Evolutionary conservation across 2,113 vertebrate species (phyloP).

Genomic region (Heptranchias perlo): DNA sequence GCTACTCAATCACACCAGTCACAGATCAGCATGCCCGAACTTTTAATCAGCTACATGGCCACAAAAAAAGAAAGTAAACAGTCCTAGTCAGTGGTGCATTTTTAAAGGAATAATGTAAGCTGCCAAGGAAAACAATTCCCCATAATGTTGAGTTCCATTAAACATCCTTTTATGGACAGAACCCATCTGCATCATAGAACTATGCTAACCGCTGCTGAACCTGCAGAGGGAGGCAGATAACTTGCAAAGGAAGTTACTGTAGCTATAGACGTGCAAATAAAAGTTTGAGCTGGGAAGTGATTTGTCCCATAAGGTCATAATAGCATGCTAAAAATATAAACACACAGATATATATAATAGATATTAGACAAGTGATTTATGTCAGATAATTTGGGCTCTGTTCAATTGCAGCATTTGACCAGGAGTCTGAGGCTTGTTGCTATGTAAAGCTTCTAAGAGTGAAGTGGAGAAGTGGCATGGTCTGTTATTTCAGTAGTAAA

Average conservation of each 20-base stretch:
- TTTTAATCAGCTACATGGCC: not conserved
- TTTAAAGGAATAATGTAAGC: not conserved
- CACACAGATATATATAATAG: not conserved
- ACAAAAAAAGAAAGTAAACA: not conserved
- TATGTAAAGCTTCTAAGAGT: not conserved
- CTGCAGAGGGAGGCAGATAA: conserved; percentile 9
- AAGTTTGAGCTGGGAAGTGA: not conserved
- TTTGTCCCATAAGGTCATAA: no score
- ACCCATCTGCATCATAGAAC: not conserved
- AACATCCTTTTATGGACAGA: not conserved
- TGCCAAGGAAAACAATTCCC: not conserved
- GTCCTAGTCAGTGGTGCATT: not conserved
- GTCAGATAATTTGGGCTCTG: not conserved
- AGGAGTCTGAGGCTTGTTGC: not conserved
- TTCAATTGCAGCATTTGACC: not conserved
- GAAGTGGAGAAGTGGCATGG: not conserved
- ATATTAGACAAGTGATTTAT: not conserved
- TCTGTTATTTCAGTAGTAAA: not conserved
- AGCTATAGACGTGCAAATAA: not conserved
- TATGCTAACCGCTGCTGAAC: not conserved
- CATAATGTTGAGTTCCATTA: not conserved
- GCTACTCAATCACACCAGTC: not conserved
- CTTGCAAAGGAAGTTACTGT: not conserved
- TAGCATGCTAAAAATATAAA: not conserved
- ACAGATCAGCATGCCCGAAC: not conserved